Percentiles rank a stretch among this genome's conserved stretches.
Conservation (phyloP, 2,888 invertebrate species). For the Peribatodes rhomboidaria region DNA sequence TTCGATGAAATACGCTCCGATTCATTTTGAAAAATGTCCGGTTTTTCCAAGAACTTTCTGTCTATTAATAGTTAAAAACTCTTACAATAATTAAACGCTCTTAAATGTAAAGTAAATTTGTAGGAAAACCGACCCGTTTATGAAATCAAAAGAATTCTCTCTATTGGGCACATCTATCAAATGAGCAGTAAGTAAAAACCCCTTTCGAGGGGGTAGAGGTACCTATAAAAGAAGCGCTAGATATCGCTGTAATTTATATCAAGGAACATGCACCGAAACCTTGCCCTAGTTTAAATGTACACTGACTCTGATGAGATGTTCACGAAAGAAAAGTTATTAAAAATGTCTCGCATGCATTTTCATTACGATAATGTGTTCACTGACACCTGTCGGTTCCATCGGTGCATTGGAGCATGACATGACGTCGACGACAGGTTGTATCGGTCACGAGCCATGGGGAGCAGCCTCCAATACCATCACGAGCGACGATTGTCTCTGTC, state of each 20-base stretch:
- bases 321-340: neutral
- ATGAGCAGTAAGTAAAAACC: too few species aligned
- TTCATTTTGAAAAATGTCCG: conserved; percentile 1
- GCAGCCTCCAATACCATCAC: conserved; percentile 62
- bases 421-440: conserved; percentile 57
- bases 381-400: conserved; percentile 77
- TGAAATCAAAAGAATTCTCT: too few species aligned
- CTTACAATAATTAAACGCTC: too few species aligned
- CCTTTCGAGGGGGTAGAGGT: too few species aligned
- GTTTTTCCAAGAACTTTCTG: neutral
- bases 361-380: conserved; percentile 36
- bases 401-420: conserved; percentile 69
- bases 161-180: too few species aligned
- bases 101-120: too few species aligned
- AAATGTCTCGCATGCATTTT: conserved; percentile 8
- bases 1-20: neutral
- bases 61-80: neutral
- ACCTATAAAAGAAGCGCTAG: too few species aligned
- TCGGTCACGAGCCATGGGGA: conserved; percentile 55
- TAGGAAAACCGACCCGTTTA: too few species aligned
- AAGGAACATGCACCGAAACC: too few species aligned
- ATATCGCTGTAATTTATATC: too few species aligned
- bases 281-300: too few species aligned
- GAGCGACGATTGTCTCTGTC: conserved; percentile 58
- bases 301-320: too few species aligned